A percentile compares a stretch with the other conserved stretches of the same genome.
These are phyloP conservation scores for Epinephelus cyanopodus DNA, from an alignment of 2,113 vertebrate species.

Conservation along the genomic window DNA sequence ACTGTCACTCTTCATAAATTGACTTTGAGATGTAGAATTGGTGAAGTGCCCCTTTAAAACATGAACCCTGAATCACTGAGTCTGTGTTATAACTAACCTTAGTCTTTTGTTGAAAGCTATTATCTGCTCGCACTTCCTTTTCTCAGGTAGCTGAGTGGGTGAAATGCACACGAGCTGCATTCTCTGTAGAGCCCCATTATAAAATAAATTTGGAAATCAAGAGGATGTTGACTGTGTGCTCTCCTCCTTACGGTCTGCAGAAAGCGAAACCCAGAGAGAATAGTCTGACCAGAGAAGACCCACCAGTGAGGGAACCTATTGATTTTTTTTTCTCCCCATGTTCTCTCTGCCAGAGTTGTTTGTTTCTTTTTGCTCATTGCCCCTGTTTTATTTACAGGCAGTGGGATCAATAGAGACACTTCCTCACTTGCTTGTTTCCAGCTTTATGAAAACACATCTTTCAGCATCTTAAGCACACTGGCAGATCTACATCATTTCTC, in stretches of 20 bases:
- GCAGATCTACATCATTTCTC: constrained; percentile 82
- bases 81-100: neutral
- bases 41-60: constrained; percentile 32
- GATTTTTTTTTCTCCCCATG: constrained; percentile 79
- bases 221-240: constrained; percentile 61
- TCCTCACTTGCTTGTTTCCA: constrained; percentile 80
- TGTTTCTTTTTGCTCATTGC: constrained; percentile 83
- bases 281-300: constrained; percentile 78
- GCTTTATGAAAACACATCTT: constrained; percentile 83
- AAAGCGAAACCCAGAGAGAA: constrained; percentile 76
- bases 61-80: constrained; percentile 4
- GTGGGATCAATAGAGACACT: constrained; percentile 81
- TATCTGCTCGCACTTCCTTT: constrained; percentile 26
- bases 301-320: constrained; percentile 81
- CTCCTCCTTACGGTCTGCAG: constrained; percentile 58
- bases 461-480: constrained; percentile 71
- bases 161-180: constrained; percentile 61
- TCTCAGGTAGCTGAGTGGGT: constrained; percentile 50
- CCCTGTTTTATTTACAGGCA: constrained; percentile 83
- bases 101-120: neutral
- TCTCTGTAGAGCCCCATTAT: constrained; percentile 51
- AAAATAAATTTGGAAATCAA: constrained; percentile 70
- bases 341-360: constrained; percentile 80
- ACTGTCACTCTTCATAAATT: constrained; percentile 8
- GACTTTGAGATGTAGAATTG: constrained; percentile 37